Base-by-base conservation (phyloP, 2,797 vertebrate species). In the Chrosomus eos region DNA sequence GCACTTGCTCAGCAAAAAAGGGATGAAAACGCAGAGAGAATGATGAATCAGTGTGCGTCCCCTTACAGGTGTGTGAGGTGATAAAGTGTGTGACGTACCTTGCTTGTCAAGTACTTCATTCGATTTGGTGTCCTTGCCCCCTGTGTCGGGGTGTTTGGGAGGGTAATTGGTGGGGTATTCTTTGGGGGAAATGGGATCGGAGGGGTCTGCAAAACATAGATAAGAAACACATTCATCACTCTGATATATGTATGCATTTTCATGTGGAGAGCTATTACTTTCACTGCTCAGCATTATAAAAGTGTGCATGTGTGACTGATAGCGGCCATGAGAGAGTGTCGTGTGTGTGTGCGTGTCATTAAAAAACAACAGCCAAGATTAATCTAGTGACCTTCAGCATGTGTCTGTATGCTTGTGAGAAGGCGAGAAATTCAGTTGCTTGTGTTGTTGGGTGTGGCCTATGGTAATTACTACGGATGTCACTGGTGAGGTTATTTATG, bases 131-230 rank as follows among this genome's bases (percentile, higher is more conserved):
- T 96, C 96, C 91, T 97, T 98, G 85, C 93, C 94, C 0, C 94
- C 96, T 84, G 93, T 93, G 5, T 97, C 96, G 81, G 96, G 72
- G 90, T 96, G 93, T 86, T 96, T 96, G 48, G 97, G 96, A 0
- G 96, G 92, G 88, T 94, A 95, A 93, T 92, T 96, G 84, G 97
- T 98, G 82, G 98, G 96, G 45, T 94, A 94, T 91, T 96, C 95
- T 95, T 95, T 96, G 89, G 95, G 91, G 89, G 94, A 93, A 89
- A 95, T 91, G 11, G 97, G 94, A 21, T 97, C 97, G 90, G 95
- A 94, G 33, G 97, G 97, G 96, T 96, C 97, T 99, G 93, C 43
- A 90, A 91, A 85, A 92, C 88, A 92, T 79, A 93, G 87, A 82
- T 76, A 80, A 79, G 64, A 73, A 82, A 78, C 66, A 55, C 82